Conservation (phyloP, 2,113 vertebrate species). For the Prietella phreatophila region DNA sequence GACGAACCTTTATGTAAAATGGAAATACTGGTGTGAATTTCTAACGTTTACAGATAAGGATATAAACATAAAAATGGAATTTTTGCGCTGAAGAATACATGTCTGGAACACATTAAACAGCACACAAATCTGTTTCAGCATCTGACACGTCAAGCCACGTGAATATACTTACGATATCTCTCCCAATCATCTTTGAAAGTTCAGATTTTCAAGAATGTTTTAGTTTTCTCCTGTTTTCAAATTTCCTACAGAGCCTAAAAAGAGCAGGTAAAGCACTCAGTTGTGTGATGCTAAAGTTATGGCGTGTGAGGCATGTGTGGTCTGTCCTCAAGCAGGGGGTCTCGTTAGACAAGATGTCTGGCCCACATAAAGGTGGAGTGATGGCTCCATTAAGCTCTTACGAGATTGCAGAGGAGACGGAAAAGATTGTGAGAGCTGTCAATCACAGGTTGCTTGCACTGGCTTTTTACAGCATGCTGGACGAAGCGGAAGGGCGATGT, state of each 20-base stretch:
- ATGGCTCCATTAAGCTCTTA: constrained; percentile 47
- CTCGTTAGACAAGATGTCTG: constrained; percentile 45
- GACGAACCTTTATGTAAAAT: no score
- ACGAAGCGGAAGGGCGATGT: constrained; percentile 26
- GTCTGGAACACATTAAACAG: no score
- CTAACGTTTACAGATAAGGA: no score
- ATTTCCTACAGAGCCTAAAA: neutral
- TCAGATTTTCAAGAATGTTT: neutral
- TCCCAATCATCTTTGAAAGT: neutral
- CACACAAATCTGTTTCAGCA: no score
- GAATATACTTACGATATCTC: neutral
- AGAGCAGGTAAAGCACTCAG: neutral
- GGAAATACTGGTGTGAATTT: no score
- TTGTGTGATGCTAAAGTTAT: constrained; percentile 7
- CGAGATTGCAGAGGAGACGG: constrained; percentile 32
- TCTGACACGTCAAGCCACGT: no score
- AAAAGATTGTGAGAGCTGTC: constrained; percentile 40
- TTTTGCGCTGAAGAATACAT: no score
- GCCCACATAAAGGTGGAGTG: constrained; percentile 37
- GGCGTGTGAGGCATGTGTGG: constrained; percentile 8
- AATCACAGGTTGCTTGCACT: constrained; percentile 25
- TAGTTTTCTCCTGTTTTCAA: neutral
- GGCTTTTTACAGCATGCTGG: constrained; percentile 9
- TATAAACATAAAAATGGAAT: no score
- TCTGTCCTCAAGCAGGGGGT: constrained; percentile 31